Percentiles rank a stretch among this genome's conserved stretches.
Evolutionary conservation across 2,888 invertebrate genomes (phyloP).

Genomic region (Pasiphila rectangulata): DNA sequence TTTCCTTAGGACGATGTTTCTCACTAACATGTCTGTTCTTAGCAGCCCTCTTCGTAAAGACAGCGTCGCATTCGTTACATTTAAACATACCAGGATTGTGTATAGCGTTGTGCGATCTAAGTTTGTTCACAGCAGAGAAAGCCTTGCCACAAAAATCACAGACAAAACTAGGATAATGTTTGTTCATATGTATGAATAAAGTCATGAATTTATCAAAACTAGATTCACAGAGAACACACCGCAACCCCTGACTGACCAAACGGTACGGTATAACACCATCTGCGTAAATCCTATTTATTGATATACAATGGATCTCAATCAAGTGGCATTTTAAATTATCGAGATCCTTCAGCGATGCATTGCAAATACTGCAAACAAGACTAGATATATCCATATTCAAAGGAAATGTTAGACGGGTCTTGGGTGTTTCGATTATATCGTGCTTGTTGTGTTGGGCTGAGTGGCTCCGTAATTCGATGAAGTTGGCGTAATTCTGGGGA

Average conservation of each 20-base stretch:
- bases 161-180: slow-evolving; percentile 64
- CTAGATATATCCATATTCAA: slow-evolving; percentile 58
- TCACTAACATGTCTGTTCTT: slow-evolving; percentile 46
- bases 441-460: slow-evolving; percentile 47
- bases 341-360: slow-evolving; percentile 33
- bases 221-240: slow-evolving; percentile 50
- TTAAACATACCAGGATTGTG: slow-evolving; percentile 61
- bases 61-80: slow-evolving; percentile 63
- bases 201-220: slow-evolving; percentile 48
- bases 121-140: slow-evolving; percentile 62
- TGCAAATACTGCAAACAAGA: slow-evolving; percentile 50
- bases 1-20: slow-evolving; percentile 50
- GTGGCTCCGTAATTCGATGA: slow-evolving; percentile 49
- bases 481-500: slow-evolving; percentile 40
- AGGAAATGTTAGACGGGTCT: slow-evolving; percentile 52
- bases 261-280: slow-evolving; percentile 60
- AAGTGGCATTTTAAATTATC: slow-evolving; percentile 52
- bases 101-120: slow-evolving; percentile 57
- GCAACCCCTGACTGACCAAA: slow-evolving; percentile 47
- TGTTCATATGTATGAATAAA: slow-evolving; percentile 65
- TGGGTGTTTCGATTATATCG: slow-evolving; percentile 44
- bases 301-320: slow-evolving; percentile 39
- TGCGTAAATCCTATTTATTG: slow-evolving; percentile 37
- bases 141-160: slow-evolving; percentile 73
- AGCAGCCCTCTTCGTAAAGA: slow-evolving; percentile 51